phyloP scores from a whole-genome alignment of 2,797 vertebrate species.

The Leptodactylus fallax region DNA sequence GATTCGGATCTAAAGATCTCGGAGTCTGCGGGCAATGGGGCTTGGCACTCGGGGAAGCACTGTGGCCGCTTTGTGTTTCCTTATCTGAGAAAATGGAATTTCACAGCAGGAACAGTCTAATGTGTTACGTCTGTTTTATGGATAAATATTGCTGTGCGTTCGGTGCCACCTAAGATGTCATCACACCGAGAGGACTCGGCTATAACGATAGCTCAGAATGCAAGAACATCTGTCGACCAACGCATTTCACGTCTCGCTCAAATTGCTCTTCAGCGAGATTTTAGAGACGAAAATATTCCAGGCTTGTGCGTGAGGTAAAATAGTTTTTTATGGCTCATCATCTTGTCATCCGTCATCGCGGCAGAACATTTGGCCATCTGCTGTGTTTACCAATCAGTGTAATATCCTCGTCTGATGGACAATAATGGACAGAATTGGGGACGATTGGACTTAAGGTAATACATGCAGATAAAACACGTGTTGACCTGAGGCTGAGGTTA shows the following conservation, averaged over 20 bases:
- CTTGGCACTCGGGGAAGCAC: not conserved
- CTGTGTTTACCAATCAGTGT: conserved; percentile 58
- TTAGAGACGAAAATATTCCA: conserved; percentile 48
- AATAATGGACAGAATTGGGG: conserved; percentile 56
- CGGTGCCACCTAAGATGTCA: not conserved
- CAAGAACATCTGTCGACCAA: conserved; percentile 17
- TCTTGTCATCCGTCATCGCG: conserved; percentile 49
- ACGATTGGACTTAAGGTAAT: conserved; percentile 13
- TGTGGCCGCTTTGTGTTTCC: not conserved
- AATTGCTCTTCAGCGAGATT: not conserved
- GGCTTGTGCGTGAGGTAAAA: not conserved
- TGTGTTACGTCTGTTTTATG: not conserved
- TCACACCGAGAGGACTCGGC: not conserved
- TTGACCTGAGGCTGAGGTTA: conserved; percentile 37
- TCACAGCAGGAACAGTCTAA: not conserved
- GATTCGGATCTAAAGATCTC: too few species aligned
- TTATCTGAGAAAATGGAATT: not conserved
- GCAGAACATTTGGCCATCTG: conserved; percentile 53
- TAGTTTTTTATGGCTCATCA: conserved; percentile 57
- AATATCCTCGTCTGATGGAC: conserved; percentile 50
- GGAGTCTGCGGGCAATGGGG: too few species aligned
- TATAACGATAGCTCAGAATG: not conserved
- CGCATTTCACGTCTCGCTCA: conserved; percentile 2
- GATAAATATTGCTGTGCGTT: not conserved
- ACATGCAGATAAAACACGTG: conserved; percentile 24